phyloP scores from a whole-genome alignment of 2,888 invertebrate genomes.

The Xanthostigma xanthostigma region DNA sequence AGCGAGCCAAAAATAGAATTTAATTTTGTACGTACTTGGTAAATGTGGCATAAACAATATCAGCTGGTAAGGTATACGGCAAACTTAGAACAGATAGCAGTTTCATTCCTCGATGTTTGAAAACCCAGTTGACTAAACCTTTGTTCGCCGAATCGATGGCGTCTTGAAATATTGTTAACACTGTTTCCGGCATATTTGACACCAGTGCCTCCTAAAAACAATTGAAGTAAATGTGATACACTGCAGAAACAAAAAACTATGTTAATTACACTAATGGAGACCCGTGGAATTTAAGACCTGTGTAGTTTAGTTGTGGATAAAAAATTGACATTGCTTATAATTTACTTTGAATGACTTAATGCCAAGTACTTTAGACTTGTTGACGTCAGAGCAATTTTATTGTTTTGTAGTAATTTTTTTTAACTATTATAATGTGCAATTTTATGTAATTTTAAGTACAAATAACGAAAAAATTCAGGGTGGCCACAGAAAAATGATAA shows the following conservation, averaged over 20 bases:
- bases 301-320: not conserved
- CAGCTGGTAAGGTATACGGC: constrained; percentile 78
- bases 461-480: not conserved
- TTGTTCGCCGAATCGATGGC: constrained; percentile 87
- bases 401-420: too few relatives aligned
- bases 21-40: constrained; percentile 55
- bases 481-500: too few relatives aligned
- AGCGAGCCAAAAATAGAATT: too few relatives aligned
- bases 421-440: too few relatives aligned
- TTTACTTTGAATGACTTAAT: not conserved
- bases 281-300: too few relatives aligned
- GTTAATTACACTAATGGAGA: not conserved
- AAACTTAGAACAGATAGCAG: constrained; percentile 64
- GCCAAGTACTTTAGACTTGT: not conserved
- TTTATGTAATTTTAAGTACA: too few relatives aligned
- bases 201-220: constrained; percentile 61
- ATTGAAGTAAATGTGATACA: constrained; percentile 1
- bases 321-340: constrained; percentile 3
- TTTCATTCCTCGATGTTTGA: constrained; percentile 69
- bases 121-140: constrained; percentile 80
- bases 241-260: not conserved
- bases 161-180: constrained; percentile 80
- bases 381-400: too few relatives aligned
- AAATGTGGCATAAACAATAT: constrained; percentile 73
- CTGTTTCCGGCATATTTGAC: constrained; percentile 79